phyloP scores from a whole-genome alignment of 2,113 vertebrate genomes.

The Vulpes vulpes region DNA sequence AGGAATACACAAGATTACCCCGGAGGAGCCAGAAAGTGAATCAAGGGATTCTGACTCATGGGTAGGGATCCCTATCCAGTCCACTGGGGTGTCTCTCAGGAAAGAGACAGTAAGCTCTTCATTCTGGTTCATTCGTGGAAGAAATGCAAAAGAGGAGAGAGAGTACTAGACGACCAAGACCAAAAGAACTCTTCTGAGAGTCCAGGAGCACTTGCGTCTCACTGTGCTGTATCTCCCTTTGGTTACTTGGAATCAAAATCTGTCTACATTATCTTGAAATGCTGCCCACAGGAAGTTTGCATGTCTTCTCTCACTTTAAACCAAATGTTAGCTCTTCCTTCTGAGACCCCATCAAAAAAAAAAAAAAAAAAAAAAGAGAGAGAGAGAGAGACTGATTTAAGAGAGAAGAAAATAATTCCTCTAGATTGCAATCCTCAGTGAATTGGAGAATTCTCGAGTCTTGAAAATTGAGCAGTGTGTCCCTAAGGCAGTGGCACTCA shows the following conservation, averaged over 20 bases:
- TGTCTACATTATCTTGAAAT: not conserved
- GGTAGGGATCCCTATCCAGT: not conserved
- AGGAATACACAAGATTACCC: not conserved
- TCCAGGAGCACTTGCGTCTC: not conserved
- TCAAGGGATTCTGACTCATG: not conserved
- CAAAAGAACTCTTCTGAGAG: not conserved
- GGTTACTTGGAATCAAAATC: not conserved
- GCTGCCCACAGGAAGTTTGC: not conserved
- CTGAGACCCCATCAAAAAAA: not conserved
- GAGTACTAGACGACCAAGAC: not conserved
- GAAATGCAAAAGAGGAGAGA: not conserved
- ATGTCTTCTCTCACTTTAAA: slow-evolving; percentile 20
- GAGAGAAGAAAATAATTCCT: slow-evolving; percentile 35
- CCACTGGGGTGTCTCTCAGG: not conserved
- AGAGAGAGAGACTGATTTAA: not conserved
- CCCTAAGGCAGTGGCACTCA: not conserved
- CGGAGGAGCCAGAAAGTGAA: slow-evolving; percentile 24
- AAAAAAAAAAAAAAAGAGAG: too few relatives aligned
- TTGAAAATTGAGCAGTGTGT: not conserved
- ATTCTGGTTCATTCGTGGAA: not conserved
- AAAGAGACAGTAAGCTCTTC: not conserved
- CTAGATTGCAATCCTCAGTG: not conserved
- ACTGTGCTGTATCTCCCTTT: not conserved
- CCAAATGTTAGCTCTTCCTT: slow-evolving; percentile 25
- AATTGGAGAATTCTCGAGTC: not conserved